phyloP scores from a whole-genome alignment of 2,797 vertebrate genomes.

The Sebastes variabilis region DNA sequence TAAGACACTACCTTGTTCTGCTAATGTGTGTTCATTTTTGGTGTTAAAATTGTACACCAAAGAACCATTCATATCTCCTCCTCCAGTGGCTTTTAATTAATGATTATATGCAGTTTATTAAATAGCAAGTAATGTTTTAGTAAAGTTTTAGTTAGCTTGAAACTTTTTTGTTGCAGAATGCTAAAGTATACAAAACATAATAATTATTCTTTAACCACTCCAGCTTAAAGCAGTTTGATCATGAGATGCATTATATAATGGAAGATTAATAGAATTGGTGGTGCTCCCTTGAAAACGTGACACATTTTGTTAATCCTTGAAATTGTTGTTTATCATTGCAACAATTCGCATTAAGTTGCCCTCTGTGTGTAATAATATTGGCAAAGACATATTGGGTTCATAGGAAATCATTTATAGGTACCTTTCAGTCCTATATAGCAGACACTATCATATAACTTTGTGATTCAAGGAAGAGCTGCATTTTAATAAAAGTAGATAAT shows the following conservation, averaged over 20 bases:
- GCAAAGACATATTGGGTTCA: background rate
- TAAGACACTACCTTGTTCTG: background rate
- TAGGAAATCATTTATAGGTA: background rate
- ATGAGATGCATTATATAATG: background rate
- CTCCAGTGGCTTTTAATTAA: background rate
- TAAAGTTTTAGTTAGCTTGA: background rate
- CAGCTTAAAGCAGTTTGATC: background rate
- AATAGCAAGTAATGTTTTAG: background rate
- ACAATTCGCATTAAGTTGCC: conserved; percentile 79
- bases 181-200: background rate
- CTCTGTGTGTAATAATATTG: conserved; percentile 57
- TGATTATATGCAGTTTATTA: background rate
- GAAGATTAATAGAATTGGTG: conserved; percentile 61
- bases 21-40: background rate
- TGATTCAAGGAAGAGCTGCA: background rate
- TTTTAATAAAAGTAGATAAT: conserved; percentile 5
- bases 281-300: conserved; percentile 78
- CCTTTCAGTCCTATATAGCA: background rate
- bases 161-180: background rate
- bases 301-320: conserved; percentile 66
- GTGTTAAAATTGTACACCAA: background rate
- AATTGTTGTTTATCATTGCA: conserved; percentile 79
- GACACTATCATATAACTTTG: background rate
- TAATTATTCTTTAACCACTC: background rate
- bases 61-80: background rate